Base-by-base conservation (phyloP, 1,140 invertebrate species). In the Meloidogyne exigua region DNA sequence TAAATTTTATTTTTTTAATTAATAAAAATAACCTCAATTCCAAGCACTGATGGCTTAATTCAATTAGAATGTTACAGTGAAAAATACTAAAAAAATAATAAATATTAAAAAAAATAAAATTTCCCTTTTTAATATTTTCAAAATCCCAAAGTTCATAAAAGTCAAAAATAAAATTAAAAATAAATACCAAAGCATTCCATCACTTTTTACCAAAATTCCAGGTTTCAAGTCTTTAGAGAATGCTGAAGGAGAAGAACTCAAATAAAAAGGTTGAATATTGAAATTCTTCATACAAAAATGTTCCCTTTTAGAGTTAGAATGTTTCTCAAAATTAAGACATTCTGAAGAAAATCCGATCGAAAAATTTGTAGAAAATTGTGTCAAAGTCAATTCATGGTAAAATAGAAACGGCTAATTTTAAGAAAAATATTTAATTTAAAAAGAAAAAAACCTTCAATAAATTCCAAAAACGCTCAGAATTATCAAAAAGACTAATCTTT, bases 401-500 rank as follows among this genome's bases (percentile, higher is more conserved):
- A 15, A 39, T 57, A 77, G 21, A 75, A 65, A 67, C 13, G 26
- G 15, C n/a, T 39, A 12, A 26, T 7, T 5, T 5, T 15, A 57
- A n/a, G 0, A 7, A 12, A n/a, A 57, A 18, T n/a, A 57, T 5
- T 57, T 7, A 57, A n/a, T n/a, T n/a, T 4, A n/a, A 57, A 57
- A 57, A 21, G 21, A 57, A n/a, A 57, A 57, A 57, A 57, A 57
- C 49, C 49, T 57, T 57, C 18, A 57, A 57, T n/a, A 57, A 9
- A 49, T 80, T 49, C 77, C 77, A 79, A 62, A 79, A 80, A 3
- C 77, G 32, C 13, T 44, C 32, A 36, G 64, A 71, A 65, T 79
- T 79, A 42, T 63, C 66, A 70, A 66, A 80, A 26, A 80, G 44
- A 36, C 75, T 57, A 23, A 66, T 73, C n/a, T 25, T 39, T 13